Percentiles rank a stretch among this genome's conserved stretches.
Evolutionary conservation across 2,797 vertebrate species (phyloP).

Genomic region (Microhierax caerulescens): DNA sequence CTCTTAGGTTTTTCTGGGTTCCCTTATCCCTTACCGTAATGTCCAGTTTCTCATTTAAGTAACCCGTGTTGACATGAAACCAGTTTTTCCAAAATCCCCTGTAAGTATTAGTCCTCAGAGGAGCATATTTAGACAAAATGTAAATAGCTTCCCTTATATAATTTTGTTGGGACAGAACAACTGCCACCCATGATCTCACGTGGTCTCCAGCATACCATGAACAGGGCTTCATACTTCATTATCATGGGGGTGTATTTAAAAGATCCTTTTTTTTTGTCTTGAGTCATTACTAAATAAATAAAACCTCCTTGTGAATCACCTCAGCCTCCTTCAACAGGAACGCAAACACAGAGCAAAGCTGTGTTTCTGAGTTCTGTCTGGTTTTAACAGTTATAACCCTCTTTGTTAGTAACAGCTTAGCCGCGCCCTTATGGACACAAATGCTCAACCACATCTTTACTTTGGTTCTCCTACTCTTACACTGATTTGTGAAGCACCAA

Average conservation of each 20-base stretch:
- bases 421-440: neutral
- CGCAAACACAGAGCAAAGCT: neutral
- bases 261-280: neutral
- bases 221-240: neutral
- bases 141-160: neutral
- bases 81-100: neutral
- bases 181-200: neutral
- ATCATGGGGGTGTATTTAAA: neutral
- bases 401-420: neutral
- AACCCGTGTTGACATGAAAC: neutral
- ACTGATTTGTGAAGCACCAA: neutral
- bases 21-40: neutral
- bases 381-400: neutral
- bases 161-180: neutral
- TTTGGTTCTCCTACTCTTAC: neutral
- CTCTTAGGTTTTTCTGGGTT: neutral
- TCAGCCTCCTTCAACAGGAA: neutral
- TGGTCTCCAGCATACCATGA: neutral
- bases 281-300: neutral
- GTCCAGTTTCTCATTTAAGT: neutral
- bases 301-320: conserved; percentile 1
- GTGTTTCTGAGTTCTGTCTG: neutral
- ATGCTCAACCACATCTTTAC: neutral
- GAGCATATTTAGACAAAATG: neutral
- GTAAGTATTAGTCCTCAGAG: neutral